phyloP scores from a whole-genome alignment of 2,888 invertebrate genomes.

The Hyposoter didymator region DNA sequence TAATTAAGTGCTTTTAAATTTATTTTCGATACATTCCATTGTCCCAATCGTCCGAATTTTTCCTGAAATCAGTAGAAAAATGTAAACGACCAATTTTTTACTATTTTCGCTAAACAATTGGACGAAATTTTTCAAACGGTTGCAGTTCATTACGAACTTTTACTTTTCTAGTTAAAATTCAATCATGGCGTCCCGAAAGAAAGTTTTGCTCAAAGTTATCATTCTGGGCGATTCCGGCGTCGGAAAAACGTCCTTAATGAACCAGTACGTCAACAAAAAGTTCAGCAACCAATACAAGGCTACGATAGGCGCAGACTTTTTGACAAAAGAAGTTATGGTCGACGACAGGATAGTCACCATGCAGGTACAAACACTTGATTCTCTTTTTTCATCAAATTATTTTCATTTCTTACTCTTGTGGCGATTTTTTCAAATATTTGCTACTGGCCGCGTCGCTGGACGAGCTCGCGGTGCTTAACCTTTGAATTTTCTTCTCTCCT shows the following conservation, averaged over 20 bases:
- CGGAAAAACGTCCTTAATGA: slow-evolving; percentile 99
- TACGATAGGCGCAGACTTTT: slow-evolving; percentile 99
- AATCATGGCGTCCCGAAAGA: slow-evolving; percentile 96
- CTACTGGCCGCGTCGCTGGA: not conserved
- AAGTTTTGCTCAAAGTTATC: slow-evolving; percentile 98
- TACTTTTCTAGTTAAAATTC: slow-evolving; percentile 57
- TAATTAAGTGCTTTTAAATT: too few relatives aligned
- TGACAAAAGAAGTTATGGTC: slow-evolving; percentile 99
- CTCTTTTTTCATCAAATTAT: not conserved
- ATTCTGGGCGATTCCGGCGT: slow-evolving; percentile 99
- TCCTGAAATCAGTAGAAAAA: not conserved
- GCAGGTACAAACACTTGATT: slow-evolving; percentile 87
- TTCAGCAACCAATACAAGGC: slow-evolving; percentile 99
- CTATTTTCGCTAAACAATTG: not conserved
- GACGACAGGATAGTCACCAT: slow-evolving; percentile 99
- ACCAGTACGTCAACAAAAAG: slow-evolving; percentile 99
- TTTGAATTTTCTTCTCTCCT: too few relatives aligned
- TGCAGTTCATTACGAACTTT: not conserved
- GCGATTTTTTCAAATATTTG: not conserved
- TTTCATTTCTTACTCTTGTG: not conserved
- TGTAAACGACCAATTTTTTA: not conserved
- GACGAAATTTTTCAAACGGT: not conserved
- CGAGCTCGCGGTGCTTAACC: too few relatives aligned
- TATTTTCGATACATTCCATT: too few relatives aligned
- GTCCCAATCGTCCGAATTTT: not conserved